phyloP scores from a whole-genome alignment of 2,797 vertebrate genomes.

The Tolypeutes matacus region DNA sequence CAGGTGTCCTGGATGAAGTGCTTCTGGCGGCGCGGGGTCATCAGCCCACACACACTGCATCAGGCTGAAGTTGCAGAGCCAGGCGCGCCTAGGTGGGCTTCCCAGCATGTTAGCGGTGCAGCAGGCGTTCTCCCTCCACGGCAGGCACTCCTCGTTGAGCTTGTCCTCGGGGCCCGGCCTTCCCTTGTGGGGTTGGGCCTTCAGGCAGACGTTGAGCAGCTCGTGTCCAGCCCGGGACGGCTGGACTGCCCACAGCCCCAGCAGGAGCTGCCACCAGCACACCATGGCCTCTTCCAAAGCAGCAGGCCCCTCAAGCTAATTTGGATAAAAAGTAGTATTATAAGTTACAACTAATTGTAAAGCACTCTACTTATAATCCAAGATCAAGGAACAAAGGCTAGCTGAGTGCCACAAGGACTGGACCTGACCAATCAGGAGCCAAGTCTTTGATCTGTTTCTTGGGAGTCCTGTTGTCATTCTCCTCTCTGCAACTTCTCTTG shows the following conservation, averaged over 20 bases:
- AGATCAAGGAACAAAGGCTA: neutral
- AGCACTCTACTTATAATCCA: neutral
- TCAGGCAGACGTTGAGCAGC: conserved; percentile 73
- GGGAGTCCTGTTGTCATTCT: neutral
- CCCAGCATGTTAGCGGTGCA: conserved; percentile 90
- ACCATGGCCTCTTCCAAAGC: conserved; percentile 70
- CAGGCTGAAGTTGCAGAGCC: conserved; percentile 95
- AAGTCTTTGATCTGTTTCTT: neutral
- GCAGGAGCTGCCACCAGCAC: conserved; percentile 53
- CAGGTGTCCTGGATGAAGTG: conserved; percentile 96
- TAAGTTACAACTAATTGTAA: neutral
- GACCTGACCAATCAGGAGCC: neutral
- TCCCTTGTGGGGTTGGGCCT: conserved; percentile 72
- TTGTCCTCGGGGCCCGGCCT: conserved; percentile 73
- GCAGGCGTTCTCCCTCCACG: conserved; percentile 93
- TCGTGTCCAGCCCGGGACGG: neutral
- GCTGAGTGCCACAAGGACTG: neutral
- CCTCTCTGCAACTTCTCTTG: neutral
- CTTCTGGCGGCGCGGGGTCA: conserved; percentile 89
- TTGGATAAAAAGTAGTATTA: neutral
- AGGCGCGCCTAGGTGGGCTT: conserved; percentile 91
- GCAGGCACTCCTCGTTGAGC: conserved; percentile 88
- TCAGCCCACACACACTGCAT: conserved; percentile 93
- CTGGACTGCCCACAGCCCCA: conserved; percentile 44
- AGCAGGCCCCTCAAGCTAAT: no score